Percentiles rank a stretch among this genome's conserved stretches.
Conservation (phyloP, 1,140 invertebrate species). For the Ceratoteleas bidentatus region DNA sequence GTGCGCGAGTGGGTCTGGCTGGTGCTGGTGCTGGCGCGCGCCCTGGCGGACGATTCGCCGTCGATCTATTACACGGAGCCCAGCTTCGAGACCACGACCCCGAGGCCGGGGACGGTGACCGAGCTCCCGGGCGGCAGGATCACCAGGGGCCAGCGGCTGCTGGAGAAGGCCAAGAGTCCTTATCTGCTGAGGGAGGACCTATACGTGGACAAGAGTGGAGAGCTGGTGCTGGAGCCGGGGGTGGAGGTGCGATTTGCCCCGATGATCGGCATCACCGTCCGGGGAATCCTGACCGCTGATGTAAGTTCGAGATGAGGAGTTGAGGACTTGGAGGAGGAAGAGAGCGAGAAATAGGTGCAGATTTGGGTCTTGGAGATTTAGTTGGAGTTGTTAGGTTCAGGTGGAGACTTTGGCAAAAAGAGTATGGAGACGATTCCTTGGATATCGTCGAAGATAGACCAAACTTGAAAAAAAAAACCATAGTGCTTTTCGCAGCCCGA, state of each 20-base stretch:
- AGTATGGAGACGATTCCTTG: too few relatives aligned
- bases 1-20: constrained; percentile 28
- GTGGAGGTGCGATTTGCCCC: constrained; percentile 92
- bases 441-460: too few relatives aligned
- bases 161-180: constrained; percentile 85
- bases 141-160: constrained; percentile 78
- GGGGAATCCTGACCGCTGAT: constrained; percentile 91
- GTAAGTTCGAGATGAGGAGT: constrained; percentile 81
- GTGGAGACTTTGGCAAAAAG: too few relatives aligned
- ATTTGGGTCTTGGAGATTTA: constrained; percentile 2
- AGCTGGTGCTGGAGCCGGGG: constrained; percentile 91
- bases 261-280: constrained; percentile 94
- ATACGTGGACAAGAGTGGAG: constrained; percentile 87
- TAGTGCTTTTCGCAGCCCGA: too few relatives aligned
- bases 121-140: constrained; percentile 85
- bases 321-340: background rate
- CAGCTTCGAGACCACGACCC: constrained; percentile 57
- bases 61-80: constrained; percentile 79
- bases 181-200: constrained; percentile 91
- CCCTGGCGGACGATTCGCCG: constrained; percentile 62
- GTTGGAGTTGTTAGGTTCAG: constrained; percentile 7
- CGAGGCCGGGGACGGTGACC: constrained; percentile 71
- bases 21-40: constrained; percentile 31
- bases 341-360: background rate
- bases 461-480: too few relatives aligned